A percentile compares a stretch with the other conserved stretches of the same genome.
Evolutionary conservation across 2,888 invertebrate genomes (phyloP).

Genomic region (Neocrepidodera transversa): DNA sequence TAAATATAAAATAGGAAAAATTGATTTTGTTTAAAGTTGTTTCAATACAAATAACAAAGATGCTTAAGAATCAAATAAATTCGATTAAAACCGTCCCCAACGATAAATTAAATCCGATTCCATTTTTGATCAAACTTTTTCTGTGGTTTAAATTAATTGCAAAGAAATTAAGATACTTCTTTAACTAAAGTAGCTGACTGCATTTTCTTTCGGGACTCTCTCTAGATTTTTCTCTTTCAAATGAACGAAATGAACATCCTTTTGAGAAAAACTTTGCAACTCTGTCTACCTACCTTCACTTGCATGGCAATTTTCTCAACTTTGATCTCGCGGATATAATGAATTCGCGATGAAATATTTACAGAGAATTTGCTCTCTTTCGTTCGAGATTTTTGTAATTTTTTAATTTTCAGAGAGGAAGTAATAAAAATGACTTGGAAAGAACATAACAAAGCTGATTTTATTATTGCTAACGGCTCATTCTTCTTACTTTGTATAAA

Average conservation of each 20-base stretch:
- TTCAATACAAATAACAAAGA: too few species aligned
- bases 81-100: neutral
- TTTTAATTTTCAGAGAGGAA: slow-evolving; percentile 18
- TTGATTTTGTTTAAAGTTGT: too few species aligned
- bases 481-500: neutral
- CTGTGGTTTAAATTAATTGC: slow-evolving; percentile 13
- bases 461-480: slow-evolving; percentile 5
- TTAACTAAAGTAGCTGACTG: slow-evolving; percentile 7
- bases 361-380: slow-evolving; percentile 18
- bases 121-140: slow-evolving; percentile 9
- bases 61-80: neutral
- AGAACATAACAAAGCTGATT: slow-evolving; percentile 11
- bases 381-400: slow-evolving; percentile 22
- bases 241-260: slow-evolving; percentile 27
- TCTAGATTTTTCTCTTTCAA: slow-evolving; percentile 15
- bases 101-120: slow-evolving; percentile 4
- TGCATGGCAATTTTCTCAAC: slow-evolving; percentile 25
- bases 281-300: slow-evolving; percentile 27
- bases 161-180: slow-evolving; percentile 7
- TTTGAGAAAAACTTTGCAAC: slow-evolving; percentile 28
- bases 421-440: slow-evolving; percentile 12
- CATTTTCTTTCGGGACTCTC: slow-evolving; percentile 12
- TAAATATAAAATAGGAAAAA: too few species aligned
- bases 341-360: slow-evolving; percentile 32
- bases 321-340: slow-evolving; percentile 33